Percentiles rank a stretch among this genome's conserved stretches.
These are phyloP conservation scores for Drosophila mimetica DNA, from an alignment of 2,888 invertebrate species.

Conservation along the genomic window DNA sequence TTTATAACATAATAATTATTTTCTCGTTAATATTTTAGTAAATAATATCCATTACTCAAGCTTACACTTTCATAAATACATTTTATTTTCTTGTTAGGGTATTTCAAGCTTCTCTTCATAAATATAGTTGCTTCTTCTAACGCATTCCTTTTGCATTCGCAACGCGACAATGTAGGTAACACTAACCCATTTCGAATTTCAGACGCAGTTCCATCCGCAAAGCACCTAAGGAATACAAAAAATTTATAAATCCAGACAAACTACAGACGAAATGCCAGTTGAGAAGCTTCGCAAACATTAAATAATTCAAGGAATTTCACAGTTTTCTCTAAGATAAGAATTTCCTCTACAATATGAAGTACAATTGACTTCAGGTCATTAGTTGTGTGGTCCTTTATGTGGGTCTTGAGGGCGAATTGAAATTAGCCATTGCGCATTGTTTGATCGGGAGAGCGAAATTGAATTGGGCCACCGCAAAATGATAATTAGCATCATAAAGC, in stretches of 20 bases:
- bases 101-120: background rate
- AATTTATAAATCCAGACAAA: background rate
- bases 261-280: background rate
- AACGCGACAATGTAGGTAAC: background rate
- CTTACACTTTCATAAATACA: too few relatives aligned
- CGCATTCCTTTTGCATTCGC: background rate
- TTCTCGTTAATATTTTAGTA: too few relatives aligned
- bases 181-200: background rate
- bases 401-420: conserved; percentile 12
- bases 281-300: background rate
- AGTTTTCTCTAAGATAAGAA: background rate
- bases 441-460: conserved; percentile 29
- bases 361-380: conserved; percentile 12
- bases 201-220: background rate
- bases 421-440: conserved; percentile 21
- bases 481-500: conserved; percentile 66
- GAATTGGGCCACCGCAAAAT: conserved; percentile 38
- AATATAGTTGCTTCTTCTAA: background rate
- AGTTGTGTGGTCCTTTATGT: conserved; percentile 16
- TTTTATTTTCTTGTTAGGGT: background rate
- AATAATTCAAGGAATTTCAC: background rate
- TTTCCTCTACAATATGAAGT: background rate
- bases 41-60: too few relatives aligned
- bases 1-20: too few relatives aligned
- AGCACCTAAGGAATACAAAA: background rate